A percentile compares a stretch with the other conserved stretches of the same genome.
Evolutionary conservation across 2,888 invertebrate genomes (phyloP).

Genomic region (Sarcophaga variegata): DNA sequence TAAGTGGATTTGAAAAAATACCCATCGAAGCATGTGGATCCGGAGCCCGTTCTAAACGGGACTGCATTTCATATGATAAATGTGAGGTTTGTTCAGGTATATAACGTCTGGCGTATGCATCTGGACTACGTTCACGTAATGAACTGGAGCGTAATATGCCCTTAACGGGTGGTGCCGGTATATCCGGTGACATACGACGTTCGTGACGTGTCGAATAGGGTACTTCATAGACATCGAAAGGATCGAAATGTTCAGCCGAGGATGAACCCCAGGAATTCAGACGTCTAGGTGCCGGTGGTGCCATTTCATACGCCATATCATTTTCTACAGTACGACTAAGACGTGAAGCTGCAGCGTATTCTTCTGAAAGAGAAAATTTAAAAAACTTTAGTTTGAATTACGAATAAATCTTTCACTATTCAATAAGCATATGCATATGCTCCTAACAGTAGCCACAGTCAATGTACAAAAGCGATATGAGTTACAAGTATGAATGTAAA

Average conservation of each 20-base stretch:
- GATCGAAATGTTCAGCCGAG: constrained; percentile 74
- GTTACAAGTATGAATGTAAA: too few relatives aligned
- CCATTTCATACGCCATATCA: constrained; percentile 73
- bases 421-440: too few relatives aligned
- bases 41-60: constrained; percentile 79
- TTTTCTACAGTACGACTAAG: constrained; percentile 78
- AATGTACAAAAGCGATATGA: too few relatives aligned
- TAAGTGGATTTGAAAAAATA: constrained; percentile 78
- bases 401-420: too few relatives aligned
- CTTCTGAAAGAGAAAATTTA: constrained; percentile 68
- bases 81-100: constrained; percentile 77
- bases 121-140: constrained; percentile 73
- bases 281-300: constrained; percentile 70
- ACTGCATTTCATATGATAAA: constrained; percentile 80
- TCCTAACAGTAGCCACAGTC: too few relatives aligned
- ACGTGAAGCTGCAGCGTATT: constrained; percentile 72
- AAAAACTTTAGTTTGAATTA: background rate
- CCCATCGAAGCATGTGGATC: constrained; percentile 80
- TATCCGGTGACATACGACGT: constrained; percentile 76
- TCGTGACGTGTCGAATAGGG: constrained; percentile 74
- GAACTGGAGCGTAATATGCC: constrained; percentile 69
- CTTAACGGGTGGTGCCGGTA: constrained; percentile 71
- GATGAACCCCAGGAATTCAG: constrained; percentile 71
- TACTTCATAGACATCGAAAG: constrained; percentile 80
- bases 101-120: constrained; percentile 74